Conservation (phyloP, 2,113 vertebrate genomes). For the Taurulus bubalis region DNA sequence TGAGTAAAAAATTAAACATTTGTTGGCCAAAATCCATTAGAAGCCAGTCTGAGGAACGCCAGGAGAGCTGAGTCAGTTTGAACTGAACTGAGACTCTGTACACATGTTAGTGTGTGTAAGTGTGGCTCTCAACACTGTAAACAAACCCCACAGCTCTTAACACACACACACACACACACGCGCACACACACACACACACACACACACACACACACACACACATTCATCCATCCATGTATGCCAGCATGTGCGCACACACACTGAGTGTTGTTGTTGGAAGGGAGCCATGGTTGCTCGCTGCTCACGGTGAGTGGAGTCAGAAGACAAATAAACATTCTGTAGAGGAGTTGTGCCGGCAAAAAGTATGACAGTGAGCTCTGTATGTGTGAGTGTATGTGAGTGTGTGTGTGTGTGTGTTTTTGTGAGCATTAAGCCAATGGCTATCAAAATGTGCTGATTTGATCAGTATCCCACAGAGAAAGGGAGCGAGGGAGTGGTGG, state of each 20-base stretch:
- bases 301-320: slow-evolving; percentile 77
- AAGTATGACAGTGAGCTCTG: slow-evolving; percentile 59
- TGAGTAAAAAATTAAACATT: slow-evolving; percentile 67
- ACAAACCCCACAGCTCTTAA: slow-evolving; percentile 76
- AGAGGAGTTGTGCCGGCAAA: slow-evolving; percentile 65
- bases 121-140: slow-evolving; percentile 79
- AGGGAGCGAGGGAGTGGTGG: slow-evolving; percentile 49
- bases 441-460: slow-evolving; percentile 68
- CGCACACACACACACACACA: slow-evolving; percentile 23
- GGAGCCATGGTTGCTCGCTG: slow-evolving; percentile 65
- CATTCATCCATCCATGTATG: slow-evolving; percentile 33
- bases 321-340: slow-evolving; percentile 81
- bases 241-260: slow-evolving; percentile 43
- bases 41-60: slow-evolving; percentile 50
- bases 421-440: slow-evolving; percentile 56
- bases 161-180: slow-evolving; percentile 47
- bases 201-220: slow-evolving; percentile 31
- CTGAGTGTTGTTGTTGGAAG: slow-evolving; percentile 75
- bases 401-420: slow-evolving; percentile 42
- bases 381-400: slow-evolving; percentile 42
- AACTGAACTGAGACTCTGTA: slow-evolving; percentile 74
- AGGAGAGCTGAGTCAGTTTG: slow-evolving; percentile 69
- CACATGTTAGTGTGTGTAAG: slow-evolving; percentile 79
- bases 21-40: slow-evolving; percentile 57
- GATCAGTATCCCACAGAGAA: slow-evolving; percentile 64